These are phyloP conservation scores for Patella vulgata DNA, from an alignment of 1,140 invertebrate genomes.

Conservation along the genomic window DNA sequence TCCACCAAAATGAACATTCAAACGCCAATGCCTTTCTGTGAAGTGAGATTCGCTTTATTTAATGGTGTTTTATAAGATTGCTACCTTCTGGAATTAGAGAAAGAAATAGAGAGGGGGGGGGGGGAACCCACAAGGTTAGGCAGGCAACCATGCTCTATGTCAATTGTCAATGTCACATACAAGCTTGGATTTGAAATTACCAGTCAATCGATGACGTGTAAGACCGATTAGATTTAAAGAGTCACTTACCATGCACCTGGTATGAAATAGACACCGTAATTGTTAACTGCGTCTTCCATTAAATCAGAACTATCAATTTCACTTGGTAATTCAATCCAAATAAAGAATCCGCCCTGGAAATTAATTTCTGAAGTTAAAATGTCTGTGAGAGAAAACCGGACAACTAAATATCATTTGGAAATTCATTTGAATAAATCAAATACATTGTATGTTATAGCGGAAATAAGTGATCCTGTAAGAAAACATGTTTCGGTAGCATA, in stretches of 20 bases:
- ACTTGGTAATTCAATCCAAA: slow-evolving; percentile 71
- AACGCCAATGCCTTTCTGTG: no score
- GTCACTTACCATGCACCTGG: slow-evolving; percentile 62
- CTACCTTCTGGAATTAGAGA: no score
- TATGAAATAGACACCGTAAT: slow-evolving; percentile 68
- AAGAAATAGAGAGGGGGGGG: no score
- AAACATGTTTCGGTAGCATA: neutral
- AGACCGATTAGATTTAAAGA: no score
- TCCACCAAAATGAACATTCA: no score
- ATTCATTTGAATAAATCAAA: neutral
- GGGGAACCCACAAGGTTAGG: no score
- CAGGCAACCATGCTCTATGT: no score
- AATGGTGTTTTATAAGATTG: no score
- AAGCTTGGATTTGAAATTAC: no score
- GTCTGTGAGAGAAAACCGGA: neutral
- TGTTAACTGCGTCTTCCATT: slow-evolving; percentile 62
- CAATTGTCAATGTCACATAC: no score
- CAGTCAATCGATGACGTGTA: no score
- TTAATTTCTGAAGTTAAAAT: neutral
- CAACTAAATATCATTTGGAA: neutral
- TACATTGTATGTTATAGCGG: neutral
- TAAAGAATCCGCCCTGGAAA: slow-evolving; percentile 71
- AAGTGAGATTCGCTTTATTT: no score
- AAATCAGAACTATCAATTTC: slow-evolving; percentile 61
- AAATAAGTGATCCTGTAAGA: neutral